Base-by-base conservation (phyloP, 2,888 invertebrate genomes). In the Onchidella celtica region DNA sequence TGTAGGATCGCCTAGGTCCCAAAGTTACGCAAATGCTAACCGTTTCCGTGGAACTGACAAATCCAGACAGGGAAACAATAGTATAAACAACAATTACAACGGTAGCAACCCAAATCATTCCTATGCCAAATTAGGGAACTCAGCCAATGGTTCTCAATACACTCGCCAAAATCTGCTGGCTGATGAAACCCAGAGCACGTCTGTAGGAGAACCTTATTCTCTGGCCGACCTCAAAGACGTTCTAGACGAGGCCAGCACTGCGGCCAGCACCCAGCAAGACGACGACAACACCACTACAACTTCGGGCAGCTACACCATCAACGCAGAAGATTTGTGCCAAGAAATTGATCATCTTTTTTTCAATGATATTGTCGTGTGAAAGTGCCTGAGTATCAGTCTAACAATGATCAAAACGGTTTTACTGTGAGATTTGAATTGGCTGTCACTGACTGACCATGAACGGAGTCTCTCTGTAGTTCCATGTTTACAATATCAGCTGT, bases 291-390 rank as follows among this genome's bases (percentile, higher is more conserved):
- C 88, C 77, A 90, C 89, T 6, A 91, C 90, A 59, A 92, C 91
- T 4, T 92, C 91, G 4, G 91, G 91, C 9, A 91, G 91, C 83
- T 92, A 91, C 84, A 90, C 90, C 3, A 91, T 92, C 68, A 91
- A 92, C 85, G 91, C 92, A 0, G 90, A 92, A 63, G 91, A 92
- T 70, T 84, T 92, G 79, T 90, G 90, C 72, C 88, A 92, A 79
- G 91, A 92, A 82, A 92, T 92, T 72, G 91, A 92, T 79, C 88
- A 92, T 63, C 85, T 92, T 21, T 92, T 92, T 86, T 92, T 92
- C 86, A 89, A 88, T 57, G 90, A 91, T 83, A 87, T 90, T 57
- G 88, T 90, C 57, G 90, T 91, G 34, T 73, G 47, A 47, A 34
- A 2, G 9, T 3, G 27, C 38, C 66, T 27, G 29, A 29, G 4